Evolutionary conservation across 2,888 invertebrate genomes (phyloP).

Genomic region (Tenodera sinensis): DNA sequence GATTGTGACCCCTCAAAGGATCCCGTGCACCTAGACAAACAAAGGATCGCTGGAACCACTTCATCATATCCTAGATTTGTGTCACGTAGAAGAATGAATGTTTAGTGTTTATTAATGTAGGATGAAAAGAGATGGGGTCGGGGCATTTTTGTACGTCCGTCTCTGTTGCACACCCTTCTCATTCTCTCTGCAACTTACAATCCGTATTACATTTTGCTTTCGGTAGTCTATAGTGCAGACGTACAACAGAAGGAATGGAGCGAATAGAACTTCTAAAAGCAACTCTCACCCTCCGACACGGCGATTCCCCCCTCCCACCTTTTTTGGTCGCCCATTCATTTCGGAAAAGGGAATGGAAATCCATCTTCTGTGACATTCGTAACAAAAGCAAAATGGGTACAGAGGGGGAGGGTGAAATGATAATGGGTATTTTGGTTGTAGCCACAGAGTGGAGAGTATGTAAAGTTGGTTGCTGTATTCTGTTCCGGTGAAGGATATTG

Average conservation of each 20-base stretch:
- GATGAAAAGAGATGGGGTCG: neutral
- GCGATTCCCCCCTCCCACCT: neutral
- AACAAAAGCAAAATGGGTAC: neutral
- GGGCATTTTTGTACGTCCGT: neutral
- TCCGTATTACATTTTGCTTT: neutral
- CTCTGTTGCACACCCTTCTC: neutral
- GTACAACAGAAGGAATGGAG: neutral
- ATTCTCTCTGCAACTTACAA: neutral
- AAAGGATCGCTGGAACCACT: constrained; percentile 6
- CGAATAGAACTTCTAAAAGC: neutral
- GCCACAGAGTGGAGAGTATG: neutral
- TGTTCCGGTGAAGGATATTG: neutral
- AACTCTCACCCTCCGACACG: neutral
- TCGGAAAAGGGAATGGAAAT: neutral
- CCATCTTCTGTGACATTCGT: constrained; percentile 6
- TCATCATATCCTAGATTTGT: constrained; percentile 28
- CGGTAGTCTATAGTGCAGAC: neutral
- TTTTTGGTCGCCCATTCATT: neutral
- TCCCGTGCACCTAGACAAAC: neutral
- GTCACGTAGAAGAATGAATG: constrained; percentile 31
- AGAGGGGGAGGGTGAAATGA: neutral
- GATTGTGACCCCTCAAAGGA: neutral
- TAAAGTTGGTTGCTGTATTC: neutral
- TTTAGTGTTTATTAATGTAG: constrained; percentile 32
- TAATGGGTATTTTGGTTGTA: constrained; percentile 5